Evolutionary conservation across 1,140 invertebrate genomes (phyloP), one percentile per base, ranked within the genome.

Genomic region (Pseudomyrmex flavicornis): DNA sequence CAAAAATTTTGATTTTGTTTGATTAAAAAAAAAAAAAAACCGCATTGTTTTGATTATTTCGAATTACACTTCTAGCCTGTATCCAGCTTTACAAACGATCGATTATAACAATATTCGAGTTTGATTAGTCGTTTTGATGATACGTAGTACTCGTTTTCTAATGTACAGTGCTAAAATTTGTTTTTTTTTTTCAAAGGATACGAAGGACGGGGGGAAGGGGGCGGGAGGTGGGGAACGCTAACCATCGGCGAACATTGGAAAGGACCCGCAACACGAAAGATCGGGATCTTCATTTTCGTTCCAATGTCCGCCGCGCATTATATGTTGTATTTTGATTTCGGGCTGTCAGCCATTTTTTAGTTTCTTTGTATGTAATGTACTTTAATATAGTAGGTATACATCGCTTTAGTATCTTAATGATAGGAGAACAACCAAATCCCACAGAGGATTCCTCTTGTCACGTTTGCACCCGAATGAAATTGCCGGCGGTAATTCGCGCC

Each of bases 301-400:
- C 82, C 85, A 90, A 89, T 89, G 83, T 85, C 10, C 62, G 79
- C 73, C 84, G 82, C 74, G 85, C 48, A 68, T 84, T 84, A 87
- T 74, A 88, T 85, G 84, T 90, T 84, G 83, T 83, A 85, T 91
- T 92, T 92, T 91, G 85, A 91, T 91, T 92, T 90, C 86, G 79
- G 89, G 85, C 88, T 88, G 83, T 89, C 84, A 91, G 90, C 89
- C 88, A 88, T 91, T 84, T 91, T 84, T 86, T 52, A 70, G 20
- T 83, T 73, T 77, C 66, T 68, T 68, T 48, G 70, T 50, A 83
- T 77, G 35, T 35, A 35, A 77, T 15, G 35, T 86, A 56, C 22
- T 77, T 88, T 63, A 74, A 69, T 10, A 72, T n/a, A 85, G 46
- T 26, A 26, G 26, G 26, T 82, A 82, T 75, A 82, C 26, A 82